Evolutionary conservation across 1,140 invertebrate species (phyloP).

Genomic region (Tetramorium simillimum): DNA sequence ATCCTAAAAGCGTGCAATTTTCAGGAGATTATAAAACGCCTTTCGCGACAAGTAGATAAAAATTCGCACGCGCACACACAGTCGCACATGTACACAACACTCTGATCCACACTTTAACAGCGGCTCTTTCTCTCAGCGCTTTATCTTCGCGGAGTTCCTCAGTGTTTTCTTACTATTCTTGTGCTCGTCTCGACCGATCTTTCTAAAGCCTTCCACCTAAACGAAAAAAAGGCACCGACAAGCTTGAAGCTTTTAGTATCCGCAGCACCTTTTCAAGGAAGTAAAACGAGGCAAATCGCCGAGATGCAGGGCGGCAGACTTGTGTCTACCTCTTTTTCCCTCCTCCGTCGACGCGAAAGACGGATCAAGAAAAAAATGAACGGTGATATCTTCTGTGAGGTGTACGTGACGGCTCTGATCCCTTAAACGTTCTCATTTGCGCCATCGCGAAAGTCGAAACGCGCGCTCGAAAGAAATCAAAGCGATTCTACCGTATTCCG

Average conservation of each 20-base stretch:
- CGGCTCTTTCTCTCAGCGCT: conserved; percentile 37
- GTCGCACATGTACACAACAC: neutral
- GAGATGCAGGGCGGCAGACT: conserved; percentile 47
- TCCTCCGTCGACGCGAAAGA: conserved; percentile 36
- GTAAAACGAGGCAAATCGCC: conserved; percentile 59
- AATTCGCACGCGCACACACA: conserved; percentile 32
- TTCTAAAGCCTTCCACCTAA: conserved; percentile 49
- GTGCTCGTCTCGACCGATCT: conserved; percentile 55
- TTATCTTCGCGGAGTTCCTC: conserved; percentile 23
- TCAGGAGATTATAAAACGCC: conserved; percentile 56
- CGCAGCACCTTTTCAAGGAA: conserved; percentile 61
- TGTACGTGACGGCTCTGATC: conserved; percentile 55
- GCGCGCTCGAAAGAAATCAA: conserved; percentile 62
- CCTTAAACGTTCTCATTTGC: conserved; percentile 61
- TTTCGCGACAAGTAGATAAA: conserved; percentile 61
- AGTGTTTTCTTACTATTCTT: conserved; percentile 54
- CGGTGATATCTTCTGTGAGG: conserved; percentile 35
- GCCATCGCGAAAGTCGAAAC: conserved; percentile 44
- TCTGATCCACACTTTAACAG: conserved; percentile 20
- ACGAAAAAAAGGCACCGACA: conserved; percentile 35
- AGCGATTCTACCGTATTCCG: conserved; percentile 49
- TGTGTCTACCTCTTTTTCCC: conserved; percentile 3
- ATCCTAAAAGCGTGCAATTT: conserved; percentile 57
- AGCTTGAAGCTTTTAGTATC: conserved; percentile 54
- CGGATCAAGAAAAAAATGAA: conserved; percentile 57